These are phyloP conservation scores for Oriolus oriolus DNA, from an alignment of 2,113 vertebrate genomes.

Conservation along the genomic window DNA sequence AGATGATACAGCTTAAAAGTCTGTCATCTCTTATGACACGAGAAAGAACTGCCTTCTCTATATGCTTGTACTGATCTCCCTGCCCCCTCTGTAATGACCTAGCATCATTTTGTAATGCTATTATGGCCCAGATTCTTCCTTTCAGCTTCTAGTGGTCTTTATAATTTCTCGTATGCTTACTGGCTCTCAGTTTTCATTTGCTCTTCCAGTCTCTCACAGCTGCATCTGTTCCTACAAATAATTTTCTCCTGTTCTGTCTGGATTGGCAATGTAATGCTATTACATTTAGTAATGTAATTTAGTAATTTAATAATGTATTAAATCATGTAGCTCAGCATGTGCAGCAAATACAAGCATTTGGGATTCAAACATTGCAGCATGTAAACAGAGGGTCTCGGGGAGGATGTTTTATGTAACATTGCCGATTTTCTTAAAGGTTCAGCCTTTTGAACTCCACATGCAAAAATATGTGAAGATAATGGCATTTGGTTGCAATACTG, in stretches of 20 bases:
- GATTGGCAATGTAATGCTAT: background rate
- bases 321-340: background rate
- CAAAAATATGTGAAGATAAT: background rate
- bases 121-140: background rate
- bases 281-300: too few relatives aligned
- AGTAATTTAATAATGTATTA: too few relatives aligned
- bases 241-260: background rate
- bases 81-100: background rate
- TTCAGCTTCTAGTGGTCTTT: background rate
- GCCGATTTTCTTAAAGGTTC: background rate
- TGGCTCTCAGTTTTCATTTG: background rate
- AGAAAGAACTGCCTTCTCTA: background rate
- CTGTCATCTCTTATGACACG: background rate
- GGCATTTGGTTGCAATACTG: background rate
- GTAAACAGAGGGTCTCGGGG: background rate
- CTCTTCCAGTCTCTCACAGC: background rate
- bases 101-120: background rate
- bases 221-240: background rate
- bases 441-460: accelerated
- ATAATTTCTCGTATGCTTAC: background rate
- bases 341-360: background rate
- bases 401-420: background rate
- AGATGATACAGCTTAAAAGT: background rate
- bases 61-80: background rate
- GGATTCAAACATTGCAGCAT: background rate